These are phyloP conservation scores for Heliconius hortense DNA, from an alignment of 2,888 invertebrate genomes.

Conservation along the genomic window DNA sequence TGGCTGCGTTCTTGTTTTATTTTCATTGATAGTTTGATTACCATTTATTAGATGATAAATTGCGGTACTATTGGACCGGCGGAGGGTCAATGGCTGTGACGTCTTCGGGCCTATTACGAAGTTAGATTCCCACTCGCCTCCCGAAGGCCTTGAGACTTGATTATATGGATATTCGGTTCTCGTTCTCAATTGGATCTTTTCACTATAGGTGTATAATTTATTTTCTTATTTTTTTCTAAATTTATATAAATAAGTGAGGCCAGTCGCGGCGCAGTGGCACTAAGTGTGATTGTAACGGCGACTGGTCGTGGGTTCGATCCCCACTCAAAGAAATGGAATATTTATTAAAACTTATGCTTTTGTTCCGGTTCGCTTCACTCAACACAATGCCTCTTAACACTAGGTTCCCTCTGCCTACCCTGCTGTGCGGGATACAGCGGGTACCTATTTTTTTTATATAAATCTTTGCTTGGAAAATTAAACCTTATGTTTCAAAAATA, in stretches of 20 bases:
- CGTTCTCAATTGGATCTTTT: conserved; percentile 30
- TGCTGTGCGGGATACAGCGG: no score
- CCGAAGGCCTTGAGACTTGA: conserved; percentile 47
- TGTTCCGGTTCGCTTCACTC: no score
- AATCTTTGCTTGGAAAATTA: neutral
- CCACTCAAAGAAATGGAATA: no score
- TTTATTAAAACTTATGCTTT: no score
- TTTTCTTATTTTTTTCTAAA: neutral
- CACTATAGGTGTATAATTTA: neutral
- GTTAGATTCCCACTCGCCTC: conserved; percentile 44
- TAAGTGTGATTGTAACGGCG: no score
- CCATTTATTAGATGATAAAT: conserved; percentile 40
- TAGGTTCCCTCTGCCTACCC: no score
- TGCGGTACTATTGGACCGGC: conserved; percentile 32
- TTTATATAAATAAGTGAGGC: no score
- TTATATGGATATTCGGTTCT: conserved; percentile 42
- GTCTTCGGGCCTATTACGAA: conserved; percentile 50
- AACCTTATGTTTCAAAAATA: neutral
- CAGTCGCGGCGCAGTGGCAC: neutral
- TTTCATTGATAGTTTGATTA: conserved; percentile 27
- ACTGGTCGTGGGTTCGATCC: no score
- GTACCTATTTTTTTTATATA: no score
- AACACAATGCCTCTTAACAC: no score
- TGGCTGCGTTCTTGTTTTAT: conserved; percentile 14
- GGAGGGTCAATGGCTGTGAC: conserved; percentile 59